Conservation (phyloP, 1,140 invertebrate genomes). For the Prorops nasuta region DNA sequence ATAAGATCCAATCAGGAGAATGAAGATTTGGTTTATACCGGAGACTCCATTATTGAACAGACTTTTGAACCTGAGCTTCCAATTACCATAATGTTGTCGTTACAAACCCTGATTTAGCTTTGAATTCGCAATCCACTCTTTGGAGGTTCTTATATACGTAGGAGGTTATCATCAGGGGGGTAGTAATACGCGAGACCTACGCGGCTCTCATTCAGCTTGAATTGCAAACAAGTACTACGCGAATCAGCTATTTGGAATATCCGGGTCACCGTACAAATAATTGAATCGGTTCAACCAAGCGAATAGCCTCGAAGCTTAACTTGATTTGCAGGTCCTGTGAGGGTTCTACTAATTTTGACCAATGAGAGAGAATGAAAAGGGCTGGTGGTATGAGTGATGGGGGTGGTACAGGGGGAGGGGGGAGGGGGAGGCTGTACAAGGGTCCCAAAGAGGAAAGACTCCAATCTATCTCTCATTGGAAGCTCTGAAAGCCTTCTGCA, state of each 20-base stretch:
- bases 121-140: too few relatives aligned
- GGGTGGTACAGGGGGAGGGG: background rate
- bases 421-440: background rate
- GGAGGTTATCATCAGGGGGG: too few relatives aligned
- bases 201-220: slow-evolving; percentile 11
- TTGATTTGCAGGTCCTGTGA: slow-evolving; percentile 18
- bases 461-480: background rate
- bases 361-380: background rate
- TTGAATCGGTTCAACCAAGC: slow-evolving; percentile 17
- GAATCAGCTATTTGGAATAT: slow-evolving; percentile 10
- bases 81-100: too few relatives aligned
- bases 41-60: too few relatives aligned
- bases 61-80: too few relatives aligned
- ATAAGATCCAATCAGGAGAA: too few relatives aligned
- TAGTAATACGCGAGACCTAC: too few relatives aligned
- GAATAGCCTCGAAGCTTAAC: slow-evolving; percentile 14
- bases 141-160: too few relatives aligned
- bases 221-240: slow-evolving; percentile 18
- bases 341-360: slow-evolving; percentile 17
- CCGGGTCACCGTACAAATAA: slow-evolving; percentile 17
- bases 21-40: too few relatives aligned
- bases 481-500: background rate
- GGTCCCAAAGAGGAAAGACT: background rate
- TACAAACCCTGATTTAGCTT: too few relatives aligned
- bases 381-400: background rate